Percentiles rank a stretch among this genome's conserved stretches.
Conservation (phyloP, 2,888 invertebrate species). For the Ctenicera cuprea region DNA sequence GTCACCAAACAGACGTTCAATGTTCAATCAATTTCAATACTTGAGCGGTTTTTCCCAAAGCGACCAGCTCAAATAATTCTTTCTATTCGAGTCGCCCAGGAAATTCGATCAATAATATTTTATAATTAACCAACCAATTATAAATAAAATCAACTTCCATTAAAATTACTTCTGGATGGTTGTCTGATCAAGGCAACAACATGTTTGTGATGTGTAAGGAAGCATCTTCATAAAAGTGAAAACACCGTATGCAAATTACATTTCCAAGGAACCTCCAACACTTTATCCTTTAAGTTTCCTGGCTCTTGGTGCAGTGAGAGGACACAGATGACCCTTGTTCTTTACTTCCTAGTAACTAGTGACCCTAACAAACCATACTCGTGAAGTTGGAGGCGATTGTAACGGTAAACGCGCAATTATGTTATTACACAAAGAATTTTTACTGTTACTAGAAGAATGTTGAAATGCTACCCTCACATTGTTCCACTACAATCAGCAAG, state of each 20-base stretch:
- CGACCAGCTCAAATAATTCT: no score
- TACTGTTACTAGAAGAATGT: slow-evolving; percentile 26
- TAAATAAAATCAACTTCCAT: no score
- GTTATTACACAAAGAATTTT: slow-evolving; percentile 26
- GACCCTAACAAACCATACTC: slow-evolving; percentile 27
- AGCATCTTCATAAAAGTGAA: slow-evolving; percentile 11
- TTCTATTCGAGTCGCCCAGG: no score
- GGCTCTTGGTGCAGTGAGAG: slow-evolving; percentile 12
- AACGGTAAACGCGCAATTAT: slow-evolving; percentile 29
- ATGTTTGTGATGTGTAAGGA: not conserved
- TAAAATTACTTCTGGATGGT: no score
- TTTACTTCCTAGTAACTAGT: slow-evolving; percentile 23
- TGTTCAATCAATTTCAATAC: no score
- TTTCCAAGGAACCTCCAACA: not conserved
- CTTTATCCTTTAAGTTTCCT: not conserved
- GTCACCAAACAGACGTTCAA: no score
- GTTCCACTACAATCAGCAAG: not conserved
- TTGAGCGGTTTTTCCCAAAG: no score
- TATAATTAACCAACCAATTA: no score
- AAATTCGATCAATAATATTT: no score
- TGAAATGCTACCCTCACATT: slow-evolving; percentile 22
- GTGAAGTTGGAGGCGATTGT: slow-evolving; percentile 19
- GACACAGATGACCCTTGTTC: slow-evolving; percentile 21
- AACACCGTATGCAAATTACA: not conserved
- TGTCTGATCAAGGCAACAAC: no score